These are phyloP conservation scores for Camponotus vicinus DNA, from an alignment of 1,140 invertebrate genomes.

Conservation along the genomic window DNA sequence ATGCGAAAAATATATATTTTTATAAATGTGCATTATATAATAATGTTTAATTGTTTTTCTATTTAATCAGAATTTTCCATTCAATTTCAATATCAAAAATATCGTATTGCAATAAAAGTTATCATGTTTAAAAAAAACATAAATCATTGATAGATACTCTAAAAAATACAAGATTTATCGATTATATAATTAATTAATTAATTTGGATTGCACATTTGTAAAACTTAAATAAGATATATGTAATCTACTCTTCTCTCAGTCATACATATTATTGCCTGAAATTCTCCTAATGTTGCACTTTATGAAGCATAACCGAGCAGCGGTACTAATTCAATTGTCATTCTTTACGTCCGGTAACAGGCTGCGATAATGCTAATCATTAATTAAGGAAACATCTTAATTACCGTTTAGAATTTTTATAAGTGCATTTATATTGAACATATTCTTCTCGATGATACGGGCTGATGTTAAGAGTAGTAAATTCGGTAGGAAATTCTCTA, in stretches of 20 bases:
- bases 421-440: constrained; percentile 68
- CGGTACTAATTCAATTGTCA: constrained; percentile 76
- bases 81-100: background rate
- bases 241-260: background rate
- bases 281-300: constrained; percentile 66
- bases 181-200: background rate
- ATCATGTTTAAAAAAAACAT: too few species aligned
- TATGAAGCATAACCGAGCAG: constrained; percentile 70
- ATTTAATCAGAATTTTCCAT: background rate
- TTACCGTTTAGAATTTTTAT: constrained; percentile 75
- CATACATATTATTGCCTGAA: background rate
- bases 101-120: background rate
- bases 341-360: constrained; percentile 50
- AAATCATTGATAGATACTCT: too few species aligned
- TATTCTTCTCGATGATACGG: constrained; percentile 60
- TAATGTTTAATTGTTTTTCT: background rate
- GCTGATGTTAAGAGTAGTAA: constrained; percentile 3
- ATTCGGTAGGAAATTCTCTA: background rate
- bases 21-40: background rate
- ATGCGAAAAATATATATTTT: background rate
- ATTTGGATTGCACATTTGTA: background rate
- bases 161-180: too few species aligned
- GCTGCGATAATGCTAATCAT: constrained; percentile 44
- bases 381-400: constrained; percentile 79
- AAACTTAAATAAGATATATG: background rate